Percentiles rank a stretch among this genome's conserved stretches.
Evolutionary conservation across 2,113 vertebrate genomes (phyloP).

Genomic region (Oplegnathus fasciatus): DNA sequence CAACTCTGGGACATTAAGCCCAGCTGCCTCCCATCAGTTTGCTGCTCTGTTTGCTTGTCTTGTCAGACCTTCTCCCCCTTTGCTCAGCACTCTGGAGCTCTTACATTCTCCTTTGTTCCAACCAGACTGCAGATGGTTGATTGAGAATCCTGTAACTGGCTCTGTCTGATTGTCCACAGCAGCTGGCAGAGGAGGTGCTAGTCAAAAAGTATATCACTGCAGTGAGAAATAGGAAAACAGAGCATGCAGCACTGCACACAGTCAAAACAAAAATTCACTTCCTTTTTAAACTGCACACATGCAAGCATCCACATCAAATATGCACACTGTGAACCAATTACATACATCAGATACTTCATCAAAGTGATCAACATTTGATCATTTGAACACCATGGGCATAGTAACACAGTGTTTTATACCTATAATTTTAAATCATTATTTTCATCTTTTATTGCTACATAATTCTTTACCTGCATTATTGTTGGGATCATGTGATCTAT

Average conservation of each 20-base stretch:
- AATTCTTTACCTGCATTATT: background rate
- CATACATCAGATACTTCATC: background rate
- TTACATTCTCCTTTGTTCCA: conserved; percentile 22
- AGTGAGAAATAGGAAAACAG: conserved; percentile 2
- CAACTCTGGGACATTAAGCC: background rate
- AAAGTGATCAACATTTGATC: background rate
- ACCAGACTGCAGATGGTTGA: conserved; percentile 47
- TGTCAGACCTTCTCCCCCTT: conserved; percentile 26
- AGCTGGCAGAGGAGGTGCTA: conserved; percentile 15
- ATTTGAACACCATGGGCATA: background rate
- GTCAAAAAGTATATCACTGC: conserved; percentile 4
- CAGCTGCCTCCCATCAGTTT: conserved; percentile 36
- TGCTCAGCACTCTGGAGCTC: conserved; percentile 36
- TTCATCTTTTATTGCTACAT: background rate
- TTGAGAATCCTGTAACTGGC: conserved; percentile 27
- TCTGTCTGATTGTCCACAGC: conserved; percentile 40
- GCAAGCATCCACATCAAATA: background rate
- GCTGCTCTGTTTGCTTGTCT: conserved; percentile 25
- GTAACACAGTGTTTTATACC: too few species aligned
- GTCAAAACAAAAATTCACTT: background rate
- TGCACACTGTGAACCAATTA: background rate
- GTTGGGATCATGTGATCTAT: background rate
- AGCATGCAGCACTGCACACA: background rate
- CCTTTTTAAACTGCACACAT: background rate
- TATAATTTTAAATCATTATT: background rate